A percentile compares a stretch with the other conserved stretches of the same genome.
These are phyloP conservation scores for Biston stratarius DNA, from an alignment of 2,888 invertebrate species.

Conservation along the genomic window DNA sequence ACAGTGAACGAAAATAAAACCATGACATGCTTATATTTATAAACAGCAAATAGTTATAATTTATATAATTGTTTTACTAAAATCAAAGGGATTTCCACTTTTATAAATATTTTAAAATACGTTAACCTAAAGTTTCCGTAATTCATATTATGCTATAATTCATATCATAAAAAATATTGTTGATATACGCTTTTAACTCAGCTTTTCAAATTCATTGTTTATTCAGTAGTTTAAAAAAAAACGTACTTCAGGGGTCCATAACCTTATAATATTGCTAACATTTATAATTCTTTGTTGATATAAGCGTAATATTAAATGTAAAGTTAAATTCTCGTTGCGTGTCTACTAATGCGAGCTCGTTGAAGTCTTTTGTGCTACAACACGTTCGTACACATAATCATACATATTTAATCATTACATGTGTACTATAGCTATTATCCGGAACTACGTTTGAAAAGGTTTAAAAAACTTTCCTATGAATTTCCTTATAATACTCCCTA, in stretches of 20 bases:
- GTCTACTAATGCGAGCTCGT: constrained; percentile 22
- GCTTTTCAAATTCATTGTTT: neutral
- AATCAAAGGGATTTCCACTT: too few species aligned
- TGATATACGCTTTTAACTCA: too few species aligned
- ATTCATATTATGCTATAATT: too few species aligned
- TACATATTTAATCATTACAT: constrained; percentile 3
- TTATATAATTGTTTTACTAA: too few species aligned
- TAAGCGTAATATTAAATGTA: neutral
- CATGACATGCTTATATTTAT: too few species aligned
- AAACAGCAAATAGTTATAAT: too few species aligned
- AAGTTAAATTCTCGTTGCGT: neutral
- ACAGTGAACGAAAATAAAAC: too few species aligned
- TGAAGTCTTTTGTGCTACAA: constrained; percentile 28
- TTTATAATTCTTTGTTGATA: constrained; percentile 1
- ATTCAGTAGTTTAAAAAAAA: neutral
- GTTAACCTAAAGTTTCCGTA: too few species aligned
- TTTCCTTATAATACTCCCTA: neutral
- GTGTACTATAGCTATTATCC: neutral
- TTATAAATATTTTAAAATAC: too few species aligned
- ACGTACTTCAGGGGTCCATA: neutral
- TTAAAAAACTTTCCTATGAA: neutral
- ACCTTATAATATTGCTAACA: constrained; percentile 1
- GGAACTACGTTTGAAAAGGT: neutral
- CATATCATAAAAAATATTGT: too few species aligned
- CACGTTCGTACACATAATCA: constrained; percentile 3